Evolutionary conservation across 30 jellyfish, hydroid and myxozoan species (phyloP).

Genomic region (Clytia hemisphaerica): DNA sequence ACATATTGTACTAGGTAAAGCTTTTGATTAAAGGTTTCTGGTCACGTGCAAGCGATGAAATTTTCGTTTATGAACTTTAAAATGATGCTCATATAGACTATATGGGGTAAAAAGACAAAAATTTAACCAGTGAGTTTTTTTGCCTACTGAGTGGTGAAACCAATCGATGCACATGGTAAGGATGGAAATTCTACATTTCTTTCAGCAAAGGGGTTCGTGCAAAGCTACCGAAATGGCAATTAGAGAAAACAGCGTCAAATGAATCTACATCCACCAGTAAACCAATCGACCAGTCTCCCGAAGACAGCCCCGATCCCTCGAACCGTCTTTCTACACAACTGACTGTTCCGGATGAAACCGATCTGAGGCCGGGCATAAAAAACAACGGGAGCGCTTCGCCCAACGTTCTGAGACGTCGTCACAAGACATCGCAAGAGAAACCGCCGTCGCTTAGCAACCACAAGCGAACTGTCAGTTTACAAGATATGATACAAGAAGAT

Average conservation of each 20-base stretch:
- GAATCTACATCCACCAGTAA: background rate
- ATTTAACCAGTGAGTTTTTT: background rate
- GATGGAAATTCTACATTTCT: background rate
- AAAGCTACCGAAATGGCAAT: conserved; percentile 82
- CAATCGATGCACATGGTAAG: background rate
- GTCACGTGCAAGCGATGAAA: background rate
- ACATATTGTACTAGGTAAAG: conserved; percentile 86
- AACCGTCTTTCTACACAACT: too few species aligned
- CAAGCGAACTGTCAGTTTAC: background rate
- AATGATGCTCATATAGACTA: background rate
- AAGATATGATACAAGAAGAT: background rate
- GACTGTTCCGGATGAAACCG: conserved; percentile 28
- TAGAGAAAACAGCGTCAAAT: conserved; percentile 13
- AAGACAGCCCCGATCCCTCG: background rate
- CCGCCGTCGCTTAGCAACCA: too few species aligned
- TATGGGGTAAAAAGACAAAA: background rate
- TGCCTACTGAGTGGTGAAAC: background rate
- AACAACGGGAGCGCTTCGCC: conserved; percentile 27
- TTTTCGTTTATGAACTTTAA: background rate
- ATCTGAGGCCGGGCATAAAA: conserved; percentile 33
- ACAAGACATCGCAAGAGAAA: background rate
- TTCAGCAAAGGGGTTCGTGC: conserved; percentile 88
- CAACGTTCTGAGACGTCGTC: conserved; percentile 26
- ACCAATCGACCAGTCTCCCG: background rate
- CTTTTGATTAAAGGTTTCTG: background rate